A percentile compares a stretch with the other conserved stretches of the same genome.
Evolutionary conservation across 2,113 vertebrate species (phyloP).

Genomic region (Calonectris borealis): DNA sequence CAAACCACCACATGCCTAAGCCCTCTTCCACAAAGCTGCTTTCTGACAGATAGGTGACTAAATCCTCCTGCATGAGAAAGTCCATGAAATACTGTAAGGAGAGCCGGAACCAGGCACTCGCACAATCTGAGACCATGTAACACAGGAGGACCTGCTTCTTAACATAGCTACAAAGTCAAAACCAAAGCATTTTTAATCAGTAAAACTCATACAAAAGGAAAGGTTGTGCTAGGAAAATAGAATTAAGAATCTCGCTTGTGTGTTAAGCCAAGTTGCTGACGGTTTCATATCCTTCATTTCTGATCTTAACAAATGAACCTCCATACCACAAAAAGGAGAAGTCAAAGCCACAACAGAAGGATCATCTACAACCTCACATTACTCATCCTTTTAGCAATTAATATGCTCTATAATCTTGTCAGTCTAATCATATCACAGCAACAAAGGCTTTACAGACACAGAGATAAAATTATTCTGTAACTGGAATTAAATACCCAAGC

Average conservation of each 20-base stretch:
- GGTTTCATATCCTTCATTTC: neutral
- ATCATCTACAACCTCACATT: neutral
- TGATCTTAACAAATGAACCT: neutral
- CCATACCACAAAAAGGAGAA: neutral
- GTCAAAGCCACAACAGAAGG: conserved; percentile 20
- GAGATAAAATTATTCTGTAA: neutral
- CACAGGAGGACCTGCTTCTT: neutral
- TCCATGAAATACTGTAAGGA: neutral
- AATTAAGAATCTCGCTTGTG: neutral
- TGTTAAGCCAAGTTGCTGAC: neutral
- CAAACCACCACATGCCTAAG: neutral
- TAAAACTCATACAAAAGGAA: neutral
- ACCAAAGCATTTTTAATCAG: neutral
- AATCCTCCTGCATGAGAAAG: neutral
- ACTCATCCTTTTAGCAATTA: neutral
- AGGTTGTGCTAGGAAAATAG: neutral
- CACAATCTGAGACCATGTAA: accelerated
- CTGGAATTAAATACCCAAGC: neutral
- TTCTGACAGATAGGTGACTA: neutral
- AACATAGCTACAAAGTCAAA: neutral
- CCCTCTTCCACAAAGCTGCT: neutral
- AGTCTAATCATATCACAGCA: neutral
- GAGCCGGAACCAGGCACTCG: neutral
- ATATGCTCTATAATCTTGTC: neutral
- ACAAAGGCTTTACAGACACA: neutral